Percentiles rank a stretch among this genome's conserved stretches.
These are phyloP conservation scores for Clarias magur DNA, from an alignment of 2,113 vertebrate genomes.

Conservation along the genomic window DNA sequence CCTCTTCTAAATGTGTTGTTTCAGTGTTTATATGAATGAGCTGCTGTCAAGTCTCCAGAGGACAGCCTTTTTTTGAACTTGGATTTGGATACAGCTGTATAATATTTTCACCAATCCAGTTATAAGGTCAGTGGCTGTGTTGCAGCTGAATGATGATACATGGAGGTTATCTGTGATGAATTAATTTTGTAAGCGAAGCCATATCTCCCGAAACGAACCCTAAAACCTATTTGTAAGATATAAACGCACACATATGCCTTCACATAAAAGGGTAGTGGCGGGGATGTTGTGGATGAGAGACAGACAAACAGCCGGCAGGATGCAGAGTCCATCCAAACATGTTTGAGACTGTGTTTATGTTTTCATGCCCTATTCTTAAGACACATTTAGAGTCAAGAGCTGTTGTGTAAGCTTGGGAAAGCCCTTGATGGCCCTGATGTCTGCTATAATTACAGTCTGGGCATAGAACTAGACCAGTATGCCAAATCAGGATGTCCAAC, in stretches of 20 bases:
- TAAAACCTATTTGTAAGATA: constrained; percentile 2
- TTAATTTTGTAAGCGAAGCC: constrained; percentile 45
- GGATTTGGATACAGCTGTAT: constrained; percentile 1
- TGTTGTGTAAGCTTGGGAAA: constrained; percentile 73
- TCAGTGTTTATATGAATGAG: too few species aligned
- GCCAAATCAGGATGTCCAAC: constrained; percentile 38
- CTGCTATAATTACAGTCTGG: constrained; percentile 44
- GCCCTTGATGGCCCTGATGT: constrained; percentile 60
- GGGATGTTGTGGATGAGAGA: neutral
- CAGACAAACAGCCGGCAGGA: constrained; percentile 32
- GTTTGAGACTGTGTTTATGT: constrained; percentile 35
- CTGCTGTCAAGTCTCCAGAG: too few species aligned
- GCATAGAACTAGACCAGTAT: neutral
- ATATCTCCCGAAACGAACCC: constrained; percentile 5
- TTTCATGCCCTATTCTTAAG: constrained; percentile 62
- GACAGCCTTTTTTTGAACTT: too few species aligned
- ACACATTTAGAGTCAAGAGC: constrained; percentile 71
- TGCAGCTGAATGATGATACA: constrained; percentile 6
- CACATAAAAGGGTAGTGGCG: neutral
- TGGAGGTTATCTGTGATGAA: constrained; percentile 45
- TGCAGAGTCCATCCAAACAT: constrained; percentile 31
- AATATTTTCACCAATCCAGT: constrained; percentile 16
- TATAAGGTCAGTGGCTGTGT: constrained; percentile 8
- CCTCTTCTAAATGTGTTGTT: too few species aligned
- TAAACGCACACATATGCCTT: constrained; percentile 24